phyloP scores from a whole-genome alignment of 1,140 invertebrate species.

The Octopus bimaculoides region DNA sequence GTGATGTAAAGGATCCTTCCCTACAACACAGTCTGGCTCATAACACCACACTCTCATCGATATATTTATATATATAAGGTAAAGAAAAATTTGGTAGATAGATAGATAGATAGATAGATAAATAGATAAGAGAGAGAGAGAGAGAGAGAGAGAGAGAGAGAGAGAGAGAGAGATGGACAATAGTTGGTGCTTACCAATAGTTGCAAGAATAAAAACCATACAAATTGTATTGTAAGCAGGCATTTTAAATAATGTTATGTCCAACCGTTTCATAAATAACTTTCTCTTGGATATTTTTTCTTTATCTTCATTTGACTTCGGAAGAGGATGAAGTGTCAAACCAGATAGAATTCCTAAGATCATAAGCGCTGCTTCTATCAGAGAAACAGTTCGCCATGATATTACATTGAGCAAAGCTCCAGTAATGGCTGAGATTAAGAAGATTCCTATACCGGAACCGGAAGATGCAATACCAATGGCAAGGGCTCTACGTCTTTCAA shows the following conservation, averaged over 20 bases:
- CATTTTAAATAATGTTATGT: background rate
- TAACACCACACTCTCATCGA: no score
- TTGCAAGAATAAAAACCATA: background rate
- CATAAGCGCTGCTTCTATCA: background rate
- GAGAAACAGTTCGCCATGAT: background rate
- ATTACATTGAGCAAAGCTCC: background rate
- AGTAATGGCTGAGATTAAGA: background rate
- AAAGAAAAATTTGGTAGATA: no score
- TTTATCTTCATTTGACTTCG: background rate
- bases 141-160: no score
- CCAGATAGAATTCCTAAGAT: background rate
- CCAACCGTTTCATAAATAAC: background rate
- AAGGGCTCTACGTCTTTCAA: background rate
- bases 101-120: no score
- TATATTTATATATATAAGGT: no score
- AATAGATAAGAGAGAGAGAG: no score
- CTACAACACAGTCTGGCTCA: no score
- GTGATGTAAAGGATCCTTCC: no score
- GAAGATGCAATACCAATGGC: background rate
- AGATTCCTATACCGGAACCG: background rate
- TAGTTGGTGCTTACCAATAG: background rate
- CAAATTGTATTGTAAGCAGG: background rate
- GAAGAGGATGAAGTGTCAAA: background rate
- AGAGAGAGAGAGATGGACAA: background rate
- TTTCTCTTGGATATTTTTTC: background rate